phyloP scores from a whole-genome alignment of 2,888 invertebrate genomes.

The Dugesia japonica region DNA sequence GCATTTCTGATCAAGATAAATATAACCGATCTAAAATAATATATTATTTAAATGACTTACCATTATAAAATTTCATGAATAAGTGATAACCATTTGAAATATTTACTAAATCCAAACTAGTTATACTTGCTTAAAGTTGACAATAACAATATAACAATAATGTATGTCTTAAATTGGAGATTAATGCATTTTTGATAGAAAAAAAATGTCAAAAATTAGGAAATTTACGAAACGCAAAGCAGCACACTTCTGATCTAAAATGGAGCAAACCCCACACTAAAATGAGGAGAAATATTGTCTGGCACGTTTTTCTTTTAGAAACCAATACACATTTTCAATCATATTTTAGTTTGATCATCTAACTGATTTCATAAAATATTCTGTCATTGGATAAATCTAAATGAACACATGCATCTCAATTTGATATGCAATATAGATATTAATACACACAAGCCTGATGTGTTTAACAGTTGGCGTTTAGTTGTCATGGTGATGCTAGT shows the following conservation, averaged over 20 bases:
- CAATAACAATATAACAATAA: neutral
- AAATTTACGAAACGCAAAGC: neutral
- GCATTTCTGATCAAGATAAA: constrained; percentile 13
- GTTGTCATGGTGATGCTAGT: constrained; percentile 20
- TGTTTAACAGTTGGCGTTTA: constrained; percentile 16
- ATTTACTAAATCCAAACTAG: neutral
- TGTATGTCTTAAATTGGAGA: neutral
- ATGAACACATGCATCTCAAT: constrained; percentile 20
- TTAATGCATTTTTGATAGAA: neutral
- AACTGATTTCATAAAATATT: constrained; percentile 20
- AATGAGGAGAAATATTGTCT: constrained; percentile 20
- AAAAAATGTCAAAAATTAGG: constrained; percentile 4
- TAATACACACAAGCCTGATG: neutral
- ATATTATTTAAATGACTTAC: neutral
- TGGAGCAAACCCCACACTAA: constrained; percentile 5
- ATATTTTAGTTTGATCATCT: constrained; percentile 16
- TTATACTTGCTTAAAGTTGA: too few species aligned
- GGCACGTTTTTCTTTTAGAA: constrained; percentile 4
- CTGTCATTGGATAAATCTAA: constrained; percentile 11
- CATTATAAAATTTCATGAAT: neutral
- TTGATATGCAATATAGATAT: neutral
- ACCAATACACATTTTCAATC: constrained; percentile 20
- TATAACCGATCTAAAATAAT: neutral
- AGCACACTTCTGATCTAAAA: neutral
- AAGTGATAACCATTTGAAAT: neutral